A percentile compares a stretch with the other conserved stretches of the same genome.
Conservation (phyloP, 2,113 vertebrate species). For the Hyperopisus bebe region DNA sequence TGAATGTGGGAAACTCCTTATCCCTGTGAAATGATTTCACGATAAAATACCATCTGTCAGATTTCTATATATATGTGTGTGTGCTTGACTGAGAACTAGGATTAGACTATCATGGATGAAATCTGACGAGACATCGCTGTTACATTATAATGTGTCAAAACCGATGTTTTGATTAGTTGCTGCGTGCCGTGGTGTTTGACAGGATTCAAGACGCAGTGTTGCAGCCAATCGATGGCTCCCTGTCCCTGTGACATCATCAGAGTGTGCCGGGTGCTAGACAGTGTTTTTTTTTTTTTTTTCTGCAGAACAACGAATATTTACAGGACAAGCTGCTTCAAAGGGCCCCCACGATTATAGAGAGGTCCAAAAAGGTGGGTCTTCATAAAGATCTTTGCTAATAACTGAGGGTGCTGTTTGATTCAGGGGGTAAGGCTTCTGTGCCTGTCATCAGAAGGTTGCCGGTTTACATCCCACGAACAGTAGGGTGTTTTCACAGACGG, state of each 20-base stretch:
- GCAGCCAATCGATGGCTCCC: background rate
- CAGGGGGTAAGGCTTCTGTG: background rate
- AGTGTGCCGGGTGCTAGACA: background rate
- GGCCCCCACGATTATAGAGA: conserved; percentile 57
- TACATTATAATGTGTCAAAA: background rate
- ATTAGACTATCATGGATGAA: background rate
- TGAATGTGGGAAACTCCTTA: background rate
- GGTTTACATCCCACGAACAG: background rate
- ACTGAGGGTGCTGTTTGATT: background rate
- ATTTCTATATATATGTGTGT: background rate
- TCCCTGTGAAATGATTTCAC: background rate
- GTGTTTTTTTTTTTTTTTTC: background rate
- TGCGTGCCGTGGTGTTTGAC: background rate
- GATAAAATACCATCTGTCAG: background rate
- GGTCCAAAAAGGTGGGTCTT: conserved; percentile 56
- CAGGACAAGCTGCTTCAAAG: conserved; percentile 55
- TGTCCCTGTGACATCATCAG: background rate
- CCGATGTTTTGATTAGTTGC: background rate
- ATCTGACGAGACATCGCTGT: background rate
- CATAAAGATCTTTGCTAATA: background rate
- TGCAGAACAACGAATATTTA: conserved; percentile 58
- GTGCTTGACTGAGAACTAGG: background rate
- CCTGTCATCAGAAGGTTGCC: background rate
- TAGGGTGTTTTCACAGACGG: background rate
- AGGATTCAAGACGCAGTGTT: background rate